Conservation (phyloP, 2,888 invertebrate genomes). For the Zonitis immaculata region DNA sequence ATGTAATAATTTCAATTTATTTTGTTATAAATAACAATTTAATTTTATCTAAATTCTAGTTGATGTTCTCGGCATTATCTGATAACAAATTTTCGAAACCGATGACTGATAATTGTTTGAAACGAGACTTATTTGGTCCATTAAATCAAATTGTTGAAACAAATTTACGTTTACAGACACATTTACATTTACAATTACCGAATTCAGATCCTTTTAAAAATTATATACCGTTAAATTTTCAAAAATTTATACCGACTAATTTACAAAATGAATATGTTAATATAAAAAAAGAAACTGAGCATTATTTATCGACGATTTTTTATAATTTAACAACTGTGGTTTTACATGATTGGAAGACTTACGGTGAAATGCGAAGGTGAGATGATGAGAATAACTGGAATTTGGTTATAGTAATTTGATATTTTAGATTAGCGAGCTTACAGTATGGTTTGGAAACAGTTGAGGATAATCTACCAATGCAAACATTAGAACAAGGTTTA, state of each 20-base stretch:
- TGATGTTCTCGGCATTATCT: conserved; percentile 40
- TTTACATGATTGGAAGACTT: conserved; percentile 95
- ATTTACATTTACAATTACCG: conserved; percentile 80
- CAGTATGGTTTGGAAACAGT: conserved; percentile 77
- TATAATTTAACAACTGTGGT: conserved; percentile 97
- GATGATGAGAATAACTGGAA: too few species aligned
- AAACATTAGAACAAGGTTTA: conserved; percentile 93
- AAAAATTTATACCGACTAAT: conserved; percentile 37
- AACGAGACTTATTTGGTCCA: conserved; percentile 60
- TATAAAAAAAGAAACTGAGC: conserved; percentile 60
- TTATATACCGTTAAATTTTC: conserved; percentile 38
- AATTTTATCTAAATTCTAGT: too few species aligned
- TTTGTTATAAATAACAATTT: too few species aligned
- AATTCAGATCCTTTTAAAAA: conserved; percentile 48
- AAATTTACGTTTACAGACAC: conserved; percentile 85
- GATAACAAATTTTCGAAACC: conserved; percentile 45
- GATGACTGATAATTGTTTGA: conserved; percentile 48
- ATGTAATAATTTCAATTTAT: too few species aligned
- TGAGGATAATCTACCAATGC: conserved; percentile 93
- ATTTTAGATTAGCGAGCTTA: conserved; percentile 65
- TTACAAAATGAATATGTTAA: conserved; percentile 45
- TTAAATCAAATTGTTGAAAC: conserved; percentile 87
- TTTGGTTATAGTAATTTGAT: too few species aligned
- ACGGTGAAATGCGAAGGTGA: conserved; percentile 88
- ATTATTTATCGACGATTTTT: conserved; percentile 90